Base-by-base conservation (phyloP, 2,113 vertebrate genomes). In the Bettongia penicillata region DNA sequence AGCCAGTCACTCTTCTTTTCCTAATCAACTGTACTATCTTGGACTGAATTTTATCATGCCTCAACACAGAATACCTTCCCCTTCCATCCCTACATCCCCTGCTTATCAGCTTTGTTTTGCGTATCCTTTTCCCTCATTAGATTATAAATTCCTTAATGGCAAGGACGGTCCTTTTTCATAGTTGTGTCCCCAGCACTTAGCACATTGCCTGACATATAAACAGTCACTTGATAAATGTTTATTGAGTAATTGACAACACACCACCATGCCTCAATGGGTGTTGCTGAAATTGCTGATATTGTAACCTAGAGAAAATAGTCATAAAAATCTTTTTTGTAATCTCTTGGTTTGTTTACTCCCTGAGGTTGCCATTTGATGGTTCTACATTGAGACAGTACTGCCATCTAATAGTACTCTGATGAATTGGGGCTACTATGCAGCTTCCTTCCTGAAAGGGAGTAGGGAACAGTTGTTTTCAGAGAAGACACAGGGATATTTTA, bases 11-110 rank as follows among this genome's bases (percentile, higher is more conserved):
- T 77, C 4, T 77, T 77, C 68, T 43, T 43, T 77, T n/a, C 19
- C 68, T 37, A 77, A 16, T 6, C 37, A 43, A 16, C 16, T 77
- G 68, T 19, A 43, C 6, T n/a, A 12, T 37, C n/a, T 77, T n/a
- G 61, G 57, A 77, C 31, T n/a, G 37, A n/a, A n/a, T 5, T 77
- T n/a, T 77, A n/a, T 43, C 16, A 43, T 77, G n/a, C n/a, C n/a
- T n/a, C 68, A 43, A 8, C 19, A 9, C n/a, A 84, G 2, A 77
- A 77, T 84, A 43, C 6, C 6, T 84, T 43, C 37, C 2, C 16
- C 37, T 7, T 43, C 14, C 5, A 0, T 3, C 31, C n/a, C 10
- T 22, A 3, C 3, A 6, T 7, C 14, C 61, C 37, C 14, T 7
- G 14, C 4, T 77, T 77, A n/a, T 77, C 31, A 37, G 37, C 28